phyloP scores from a whole-genome alignment of 2,113 vertebrate genomes.

The Malurus alboscapulatus region DNA sequence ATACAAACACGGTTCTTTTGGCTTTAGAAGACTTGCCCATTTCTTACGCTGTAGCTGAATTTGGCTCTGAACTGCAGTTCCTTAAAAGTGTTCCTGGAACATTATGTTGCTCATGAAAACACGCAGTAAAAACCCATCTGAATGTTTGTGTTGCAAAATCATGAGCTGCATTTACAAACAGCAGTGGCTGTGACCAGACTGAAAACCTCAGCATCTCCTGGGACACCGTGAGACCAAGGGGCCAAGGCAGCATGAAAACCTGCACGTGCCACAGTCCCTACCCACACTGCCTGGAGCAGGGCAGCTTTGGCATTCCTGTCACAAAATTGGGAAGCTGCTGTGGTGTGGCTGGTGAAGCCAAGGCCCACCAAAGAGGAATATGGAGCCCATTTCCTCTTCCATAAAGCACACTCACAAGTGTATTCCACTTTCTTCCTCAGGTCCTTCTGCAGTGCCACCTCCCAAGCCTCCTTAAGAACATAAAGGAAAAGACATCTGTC shows the following conservation, averaged over 20 bases:
- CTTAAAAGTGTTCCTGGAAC: conserved; percentile 51
- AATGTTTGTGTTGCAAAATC: conserved; percentile 8
- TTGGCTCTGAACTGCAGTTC: conserved; percentile 40
- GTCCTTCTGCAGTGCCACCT: not conserved
- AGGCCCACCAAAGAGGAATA: not conserved
- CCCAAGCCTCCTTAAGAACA: not conserved
- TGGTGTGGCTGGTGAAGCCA: not conserved
- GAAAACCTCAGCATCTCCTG: not conserved
- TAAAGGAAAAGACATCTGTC: not conserved
- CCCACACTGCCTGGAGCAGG: not conserved
- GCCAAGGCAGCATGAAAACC: not conserved
- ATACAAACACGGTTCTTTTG: not conserved
- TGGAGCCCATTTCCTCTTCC: not conserved
- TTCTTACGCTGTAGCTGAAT: conserved; percentile 27
- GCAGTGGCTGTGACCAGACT: not conserved
- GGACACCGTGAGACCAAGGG: not conserved
- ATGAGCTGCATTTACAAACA: not conserved
- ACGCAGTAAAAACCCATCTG: not conserved
- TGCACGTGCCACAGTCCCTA: not conserved
- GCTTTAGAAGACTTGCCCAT: conserved; percentile 10
- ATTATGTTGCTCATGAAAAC: conserved; percentile 8
- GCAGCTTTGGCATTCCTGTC: not conserved
- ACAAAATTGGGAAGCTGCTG: not conserved
- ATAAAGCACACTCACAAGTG: not conserved
- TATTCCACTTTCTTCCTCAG: not conserved